These are phyloP conservation scores for Troides helena DNA, from an alignment of 2,888 invertebrate genomes.

Conservation along the genomic window DNA sequence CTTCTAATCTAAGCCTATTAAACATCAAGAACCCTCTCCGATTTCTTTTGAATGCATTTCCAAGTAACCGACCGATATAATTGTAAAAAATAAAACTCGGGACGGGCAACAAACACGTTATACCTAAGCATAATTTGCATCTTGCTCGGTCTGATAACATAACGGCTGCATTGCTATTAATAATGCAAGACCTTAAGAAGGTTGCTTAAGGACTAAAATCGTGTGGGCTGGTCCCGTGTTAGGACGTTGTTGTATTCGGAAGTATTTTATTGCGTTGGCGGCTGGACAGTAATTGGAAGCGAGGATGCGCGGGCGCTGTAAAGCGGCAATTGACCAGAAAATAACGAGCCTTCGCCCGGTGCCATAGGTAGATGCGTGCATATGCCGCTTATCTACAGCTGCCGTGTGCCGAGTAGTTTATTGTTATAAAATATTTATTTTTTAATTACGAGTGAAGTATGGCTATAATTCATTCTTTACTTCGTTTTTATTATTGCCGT, in stretches of 20 bases:
- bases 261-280: conserved; percentile 73
- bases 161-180: conserved; percentile 23
- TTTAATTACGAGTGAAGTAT: conserved; percentile 42
- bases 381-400: conserved; percentile 67
- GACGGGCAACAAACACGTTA: conserved; percentile 76
- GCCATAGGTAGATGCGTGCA: conserved; percentile 51
- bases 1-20: conserved; percentile 79
- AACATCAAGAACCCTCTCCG: conserved; percentile 72
- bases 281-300: conserved; percentile 77
- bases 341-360: conserved; percentile 72
- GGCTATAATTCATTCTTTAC: conserved; percentile 31
- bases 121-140: conserved; percentile 79
- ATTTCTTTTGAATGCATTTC: conserved; percentile 77
- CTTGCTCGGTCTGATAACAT: conserved; percentile 36
- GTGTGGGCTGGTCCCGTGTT: conserved; percentile 35
- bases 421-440: conserved; percentile 55
- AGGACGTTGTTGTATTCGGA: conserved; percentile 39
- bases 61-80: conserved; percentile 78
- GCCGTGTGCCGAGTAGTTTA: conserved; percentile 61
- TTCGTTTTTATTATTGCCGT: conserved; percentile 18
- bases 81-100: conserved; percentile 77
- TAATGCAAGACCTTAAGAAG: conserved; percentile 30
- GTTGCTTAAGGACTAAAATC: conserved; percentile 35
- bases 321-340: conserved; percentile 80
- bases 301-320: conserved; percentile 78